Base-by-base conservation (phyloP, 2,113 vertebrate genomes). In the Monarcha castaneiventris region DNA sequence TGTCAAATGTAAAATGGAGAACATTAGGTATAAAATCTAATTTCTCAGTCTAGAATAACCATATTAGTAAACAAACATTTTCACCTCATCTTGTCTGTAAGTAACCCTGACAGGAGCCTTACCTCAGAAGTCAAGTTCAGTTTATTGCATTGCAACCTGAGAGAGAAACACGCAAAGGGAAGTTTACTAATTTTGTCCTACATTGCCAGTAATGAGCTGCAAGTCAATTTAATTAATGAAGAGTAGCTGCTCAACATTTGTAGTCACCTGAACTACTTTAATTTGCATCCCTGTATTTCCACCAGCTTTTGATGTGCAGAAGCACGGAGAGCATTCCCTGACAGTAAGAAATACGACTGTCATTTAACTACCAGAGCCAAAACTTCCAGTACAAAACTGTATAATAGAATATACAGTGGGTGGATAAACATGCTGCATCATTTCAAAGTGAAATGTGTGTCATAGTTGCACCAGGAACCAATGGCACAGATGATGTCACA, bases 201-300 rank as follows among this genome's bases (percentile, higher is more conserved):
- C 22, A 10, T 30, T 35, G 69, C 58, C 80, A 58, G 32, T 84
- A 89, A 93, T 43, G 73, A 94, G 54, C 62, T 84, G 58, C 59
- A 87, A 92, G 80, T 77, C 83, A 64, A 68, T 87, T 84, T 89
- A 90, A 78, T 91, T 90, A 94, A 91, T 71, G 66, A 71, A 78
- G n/a, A 43, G 32, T 26, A 90, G 73, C 30, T 74, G 61, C 55
- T 81, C 69, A 90, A 51, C 35, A 26, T 84, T 84, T 72, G 56
- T 84, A 59, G 82, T 48, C 43, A 14, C 41, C 77, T 61, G 51
- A 90, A 87, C 52, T 56, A 15, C 78, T 89, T 73, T 7, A 68
- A 92, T 87, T 90, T 69, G 49, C 19, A 16, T 49, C 66, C 17
- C 29, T 66, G 3, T 56, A 7, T 39, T 58, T 59, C 66, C 46